Percentiles rank a stretch among this genome's conserved stretches.
These are phyloP conservation scores for Urocitellus parryii DNA, from an alignment of 2,113 vertebrate genomes.

Conservation along the genomic window DNA sequence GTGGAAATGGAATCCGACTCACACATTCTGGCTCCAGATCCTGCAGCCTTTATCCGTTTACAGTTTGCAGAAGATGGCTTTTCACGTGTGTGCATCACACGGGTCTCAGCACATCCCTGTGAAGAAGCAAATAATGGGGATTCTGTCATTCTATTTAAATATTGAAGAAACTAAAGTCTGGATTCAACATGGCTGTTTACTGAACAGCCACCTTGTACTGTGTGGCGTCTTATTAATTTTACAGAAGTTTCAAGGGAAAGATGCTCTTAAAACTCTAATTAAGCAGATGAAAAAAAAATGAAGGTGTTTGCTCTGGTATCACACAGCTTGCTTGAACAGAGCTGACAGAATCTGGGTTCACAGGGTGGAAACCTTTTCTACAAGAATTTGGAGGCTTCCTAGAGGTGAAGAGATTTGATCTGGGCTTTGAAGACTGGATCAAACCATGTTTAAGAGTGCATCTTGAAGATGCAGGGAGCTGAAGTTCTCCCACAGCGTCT, in stretches of 20 bases:
- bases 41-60: background rate
- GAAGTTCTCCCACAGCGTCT: background rate
- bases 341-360: background rate
- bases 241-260: background rate
- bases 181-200: background rate
- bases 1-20: background rate
- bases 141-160: background rate
- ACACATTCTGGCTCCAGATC: background rate
- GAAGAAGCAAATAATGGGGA: background rate
- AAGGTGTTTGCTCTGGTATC: conserved; percentile 35
- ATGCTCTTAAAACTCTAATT: conserved; percentile 27
- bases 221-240: conserved; percentile 39
- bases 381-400: background rate
- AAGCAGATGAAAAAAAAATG: conserved; percentile 38
- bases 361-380: background rate
- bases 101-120: background rate
- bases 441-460: background rate
- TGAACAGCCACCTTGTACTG: background rate
- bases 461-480: background rate
- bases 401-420: background rate
- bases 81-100: background rate
- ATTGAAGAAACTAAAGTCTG: background rate
- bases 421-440: background rate
- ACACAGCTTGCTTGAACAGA: background rate
- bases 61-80: background rate